Evolutionary conservation across 2,113 vertebrate species (phyloP).

Genomic region (Nanorana parkeri): DNA sequence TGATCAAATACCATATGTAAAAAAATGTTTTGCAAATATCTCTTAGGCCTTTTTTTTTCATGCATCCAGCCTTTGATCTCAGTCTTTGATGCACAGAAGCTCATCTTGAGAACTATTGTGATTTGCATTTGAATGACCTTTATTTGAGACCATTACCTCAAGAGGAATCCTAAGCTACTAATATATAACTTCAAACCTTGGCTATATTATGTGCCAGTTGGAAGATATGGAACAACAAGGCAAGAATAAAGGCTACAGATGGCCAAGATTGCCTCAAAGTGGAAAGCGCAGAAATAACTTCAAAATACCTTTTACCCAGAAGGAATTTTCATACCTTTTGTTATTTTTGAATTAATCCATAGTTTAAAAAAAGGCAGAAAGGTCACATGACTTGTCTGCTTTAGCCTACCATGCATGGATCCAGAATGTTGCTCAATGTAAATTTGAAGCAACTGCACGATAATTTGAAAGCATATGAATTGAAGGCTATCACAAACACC

Average conservation of each 20-base stretch:
- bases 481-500: too few relatives aligned
- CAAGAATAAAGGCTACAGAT: constrained; percentile 28
- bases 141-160: constrained; percentile 57
- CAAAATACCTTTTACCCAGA: too few relatives aligned
- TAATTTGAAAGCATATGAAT: too few relatives aligned
- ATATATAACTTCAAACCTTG: constrained; percentile 52
- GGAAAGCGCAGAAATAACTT: neutral
- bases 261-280: neutral
- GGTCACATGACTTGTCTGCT: too few relatives aligned
- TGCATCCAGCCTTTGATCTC: constrained; percentile 52
- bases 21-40: constrained; percentile 59
- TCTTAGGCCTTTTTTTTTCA: constrained; percentile 46
- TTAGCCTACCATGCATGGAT: too few relatives aligned
- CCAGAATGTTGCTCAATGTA: too few relatives aligned
- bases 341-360: too few relatives aligned
- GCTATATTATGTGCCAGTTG: constrained; percentile 30
- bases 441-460: too few relatives aligned
- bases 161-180: constrained; percentile 56
- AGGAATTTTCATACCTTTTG: too few relatives aligned
- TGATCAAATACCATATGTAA: constrained; percentile 57
- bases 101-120: constrained; percentile 54
- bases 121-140: constrained; percentile 59
- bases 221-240: constrained; percentile 15
- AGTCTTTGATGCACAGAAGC: constrained; percentile 52
- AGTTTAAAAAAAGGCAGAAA: too few relatives aligned